Evolutionary conservation across 2,888 invertebrate species (phyloP).

Genomic region (Dione juno): DNA sequence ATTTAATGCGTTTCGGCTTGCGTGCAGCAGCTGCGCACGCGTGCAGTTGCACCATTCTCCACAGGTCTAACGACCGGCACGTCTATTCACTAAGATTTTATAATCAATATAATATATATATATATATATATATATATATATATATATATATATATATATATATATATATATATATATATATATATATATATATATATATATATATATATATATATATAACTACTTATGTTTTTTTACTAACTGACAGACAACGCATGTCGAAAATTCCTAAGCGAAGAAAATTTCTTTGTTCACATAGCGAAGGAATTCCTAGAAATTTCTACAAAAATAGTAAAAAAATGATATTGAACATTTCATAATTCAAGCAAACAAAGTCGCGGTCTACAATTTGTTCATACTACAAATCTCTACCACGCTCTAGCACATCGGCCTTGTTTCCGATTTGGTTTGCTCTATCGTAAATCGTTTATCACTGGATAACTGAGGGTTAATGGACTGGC

Average conservation of each 20-base stretch:
- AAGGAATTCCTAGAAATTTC: too few relatives aligned
- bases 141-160: too few relatives aligned
- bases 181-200: too few relatives aligned
- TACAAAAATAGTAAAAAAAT: too few relatives aligned
- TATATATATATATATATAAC: too few relatives aligned
- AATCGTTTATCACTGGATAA: slow-evolving; percentile 74
- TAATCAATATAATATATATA: slow-evolving; percentile 63
- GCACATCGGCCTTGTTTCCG: slow-evolving; percentile 75
- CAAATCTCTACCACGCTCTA: slow-evolving; percentile 64
- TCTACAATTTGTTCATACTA: slow-evolving; percentile 56
- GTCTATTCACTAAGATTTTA: slow-evolving; percentile 66
- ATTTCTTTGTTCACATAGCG: too few relatives aligned
- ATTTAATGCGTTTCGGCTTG: slow-evolving; percentile 16
- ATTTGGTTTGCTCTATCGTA: slow-evolving; percentile 73
- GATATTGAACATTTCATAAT: neutral
- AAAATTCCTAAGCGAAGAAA: neutral
- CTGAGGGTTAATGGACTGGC: slow-evolving; percentile 67
- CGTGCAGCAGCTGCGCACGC: slow-evolving; percentile 64
- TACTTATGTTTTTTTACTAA: neutral
- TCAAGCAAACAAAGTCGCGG: neutral
- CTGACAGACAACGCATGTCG: neutral
- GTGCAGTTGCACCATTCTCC: slow-evolving; percentile 59
- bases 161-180: too few relatives aligned
- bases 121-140: too few relatives aligned
- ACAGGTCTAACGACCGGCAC: slow-evolving; percentile 62